Conservation (phyloP, 2,888 invertebrate genomes). For the Geophilus truncorum region DNA sequence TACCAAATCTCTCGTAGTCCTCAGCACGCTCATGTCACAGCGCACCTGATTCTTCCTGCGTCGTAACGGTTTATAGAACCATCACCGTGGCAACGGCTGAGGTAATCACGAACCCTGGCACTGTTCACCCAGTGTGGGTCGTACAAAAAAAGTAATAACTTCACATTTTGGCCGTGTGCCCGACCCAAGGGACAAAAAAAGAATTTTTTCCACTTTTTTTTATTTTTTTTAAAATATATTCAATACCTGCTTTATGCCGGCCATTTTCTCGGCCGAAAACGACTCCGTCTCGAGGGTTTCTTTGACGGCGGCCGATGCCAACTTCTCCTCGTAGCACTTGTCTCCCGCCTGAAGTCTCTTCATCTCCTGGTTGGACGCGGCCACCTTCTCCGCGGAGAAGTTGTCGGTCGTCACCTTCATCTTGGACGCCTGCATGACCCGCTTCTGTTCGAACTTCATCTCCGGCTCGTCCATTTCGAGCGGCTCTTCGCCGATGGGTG, state of each 20-base stretch:
- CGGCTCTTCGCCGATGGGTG: constrained; percentile 35
- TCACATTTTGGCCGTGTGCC: neutral
- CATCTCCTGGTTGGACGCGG: constrained; percentile 65
- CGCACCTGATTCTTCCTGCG: neutral
- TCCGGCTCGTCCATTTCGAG: constrained; percentile 30
- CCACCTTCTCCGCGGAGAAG: constrained; percentile 67
- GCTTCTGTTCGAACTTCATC: constrained; percentile 75
- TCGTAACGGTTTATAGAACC: neutral
- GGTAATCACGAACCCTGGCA: neutral
- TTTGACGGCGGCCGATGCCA: constrained; percentile 66
- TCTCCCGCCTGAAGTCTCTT: constrained; percentile 74
- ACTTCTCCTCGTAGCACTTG: constrained; percentile 67
- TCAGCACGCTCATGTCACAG: neutral
- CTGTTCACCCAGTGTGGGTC: neutral
- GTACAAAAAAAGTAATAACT: no score
- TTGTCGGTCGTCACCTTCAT: constrained; percentile 68
- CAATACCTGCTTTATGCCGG: constrained; percentile 65
- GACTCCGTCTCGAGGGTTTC: constrained; percentile 78
- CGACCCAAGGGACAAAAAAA: neutral
- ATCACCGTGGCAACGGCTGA: constrained; percentile 4
- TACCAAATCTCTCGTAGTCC: neutral
- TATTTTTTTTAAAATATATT: neutral
- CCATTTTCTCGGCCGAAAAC: constrained; percentile 76
- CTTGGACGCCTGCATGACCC: constrained; percentile 69
- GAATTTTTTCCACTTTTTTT: neutral